Conservation (phyloP, 2,113 vertebrate genomes). For the Solenodon paradoxus region DNA sequence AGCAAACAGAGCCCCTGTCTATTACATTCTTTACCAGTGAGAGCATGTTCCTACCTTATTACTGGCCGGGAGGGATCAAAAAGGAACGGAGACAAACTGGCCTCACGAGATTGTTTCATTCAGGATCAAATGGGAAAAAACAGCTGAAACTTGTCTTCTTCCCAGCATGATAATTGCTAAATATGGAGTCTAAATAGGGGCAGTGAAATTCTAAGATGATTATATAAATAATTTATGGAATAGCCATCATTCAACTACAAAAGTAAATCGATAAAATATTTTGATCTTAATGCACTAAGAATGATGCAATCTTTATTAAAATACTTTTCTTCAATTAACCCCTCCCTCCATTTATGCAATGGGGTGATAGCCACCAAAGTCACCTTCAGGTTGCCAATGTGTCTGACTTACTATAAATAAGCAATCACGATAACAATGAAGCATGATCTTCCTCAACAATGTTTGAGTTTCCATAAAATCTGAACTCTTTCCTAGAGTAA, state of each 20-base stretch:
- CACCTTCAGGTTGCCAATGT: background rate
- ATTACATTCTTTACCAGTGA: background rate
- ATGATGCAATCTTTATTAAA: background rate
- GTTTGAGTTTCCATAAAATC: background rate
- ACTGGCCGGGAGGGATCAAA: background rate
- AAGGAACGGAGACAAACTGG: background rate
- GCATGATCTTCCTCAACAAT: background rate
- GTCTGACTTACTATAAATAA: conserved; percentile 3
- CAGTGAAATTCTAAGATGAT: background rate
- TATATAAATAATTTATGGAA: conserved; percentile 42
- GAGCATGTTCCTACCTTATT: background rate
- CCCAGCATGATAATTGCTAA: background rate
- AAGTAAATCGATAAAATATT: conserved; percentile 46
- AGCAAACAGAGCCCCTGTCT: background rate
- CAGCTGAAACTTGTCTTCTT: background rate
- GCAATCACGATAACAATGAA: background rate
- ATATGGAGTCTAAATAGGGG: background rate
- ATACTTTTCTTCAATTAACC: conserved; percentile 30
- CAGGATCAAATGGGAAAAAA: background rate
- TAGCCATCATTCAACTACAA: conserved; percentile 29
- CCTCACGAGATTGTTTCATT: background rate
- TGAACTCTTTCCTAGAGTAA: conserved; percentile 12
- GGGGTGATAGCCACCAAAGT: background rate
- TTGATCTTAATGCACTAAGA: conserved; percentile 45
- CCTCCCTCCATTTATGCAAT: background rate